These are phyloP conservation scores for Morpho helenor DNA, from an alignment of 2,888 invertebrate genomes.

Conservation along the genomic window DNA sequence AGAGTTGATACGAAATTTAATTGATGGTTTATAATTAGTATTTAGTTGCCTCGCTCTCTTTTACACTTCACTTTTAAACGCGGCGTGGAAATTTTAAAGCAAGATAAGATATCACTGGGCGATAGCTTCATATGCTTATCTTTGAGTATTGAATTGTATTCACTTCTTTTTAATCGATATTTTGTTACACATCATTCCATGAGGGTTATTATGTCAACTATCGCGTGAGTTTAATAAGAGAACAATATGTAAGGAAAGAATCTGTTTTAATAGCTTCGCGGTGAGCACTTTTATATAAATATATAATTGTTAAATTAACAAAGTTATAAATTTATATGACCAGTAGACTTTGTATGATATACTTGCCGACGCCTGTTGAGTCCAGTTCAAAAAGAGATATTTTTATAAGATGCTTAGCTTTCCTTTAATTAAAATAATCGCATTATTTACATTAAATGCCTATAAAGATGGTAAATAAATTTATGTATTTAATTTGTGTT, in stretches of 20 bases:
- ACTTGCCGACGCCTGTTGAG: conserved; percentile 60
- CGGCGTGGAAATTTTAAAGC: conserved; percentile 23
- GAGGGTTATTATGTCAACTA: conserved; percentile 24
- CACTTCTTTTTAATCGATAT: conserved; percentile 25
- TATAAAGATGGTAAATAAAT: conserved; percentile 68
- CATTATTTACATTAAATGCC: conserved; percentile 69
- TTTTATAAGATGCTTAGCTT: conserved; percentile 79
- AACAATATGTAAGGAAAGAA: conserved; percentile 12
- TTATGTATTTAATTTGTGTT: conserved; percentile 55
- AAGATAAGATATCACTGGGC: conserved; percentile 31
- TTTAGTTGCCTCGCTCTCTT: conserved; percentile 7
- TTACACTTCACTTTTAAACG: conserved; percentile 1
- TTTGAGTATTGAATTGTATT: conserved; percentile 26
- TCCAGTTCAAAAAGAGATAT: conserved; percentile 64
- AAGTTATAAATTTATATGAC: conserved; percentile 30
- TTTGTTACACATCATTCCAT: conserved; percentile 46
- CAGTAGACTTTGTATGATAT: conserved; percentile 33
- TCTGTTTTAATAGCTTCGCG: conserved; percentile 27
- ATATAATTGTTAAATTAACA: conserved; percentile 37
- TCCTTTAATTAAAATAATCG: conserved; percentile 63
- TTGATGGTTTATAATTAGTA: background rate
- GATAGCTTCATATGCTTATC: conserved; percentile 31
- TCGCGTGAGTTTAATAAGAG: conserved; percentile 21
- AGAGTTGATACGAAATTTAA: too few relatives aligned
- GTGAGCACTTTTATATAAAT: conserved; percentile 37